These are phyloP conservation scores for Chiloscyllium punctatum DNA, from an alignment of 2,797 vertebrate species.

Conservation along the genomic window DNA sequence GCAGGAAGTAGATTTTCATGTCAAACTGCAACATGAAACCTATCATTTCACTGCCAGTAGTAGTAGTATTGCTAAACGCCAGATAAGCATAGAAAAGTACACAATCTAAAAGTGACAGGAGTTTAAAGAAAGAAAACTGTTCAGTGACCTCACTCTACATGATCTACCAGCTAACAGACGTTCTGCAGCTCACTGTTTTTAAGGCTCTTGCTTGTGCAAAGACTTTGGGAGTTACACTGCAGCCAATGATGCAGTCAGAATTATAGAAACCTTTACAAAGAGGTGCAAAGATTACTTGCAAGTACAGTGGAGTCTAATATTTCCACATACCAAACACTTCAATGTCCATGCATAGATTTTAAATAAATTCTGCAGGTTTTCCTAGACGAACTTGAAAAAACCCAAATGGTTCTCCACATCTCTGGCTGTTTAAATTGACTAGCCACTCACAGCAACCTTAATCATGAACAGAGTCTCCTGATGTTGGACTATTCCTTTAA, in stretches of 20 bases:
- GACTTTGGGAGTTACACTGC: background rate
- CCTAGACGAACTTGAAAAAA: background rate
- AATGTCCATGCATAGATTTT: background rate
- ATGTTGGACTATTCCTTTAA: background rate
- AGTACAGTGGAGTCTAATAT: background rate
- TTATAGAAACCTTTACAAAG: background rate
- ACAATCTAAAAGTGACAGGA: background rate
- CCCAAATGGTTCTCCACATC: no score
- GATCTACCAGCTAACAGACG: background rate
- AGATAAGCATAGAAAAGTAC: background rate
- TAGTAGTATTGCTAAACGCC: background rate
- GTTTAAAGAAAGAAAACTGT: background rate
- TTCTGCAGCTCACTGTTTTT: background rate
- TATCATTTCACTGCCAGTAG: slow-evolving; percentile 15
- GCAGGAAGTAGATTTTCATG: slow-evolving; percentile 30
- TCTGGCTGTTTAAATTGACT: background rate
- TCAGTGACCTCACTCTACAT: background rate
- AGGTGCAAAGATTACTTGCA: background rate
- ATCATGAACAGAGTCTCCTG: background rate
- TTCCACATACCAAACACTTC: background rate
- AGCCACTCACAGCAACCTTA: no score
- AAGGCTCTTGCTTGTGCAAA: background rate
- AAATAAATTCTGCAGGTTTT: background rate
- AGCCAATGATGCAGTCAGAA: background rate
- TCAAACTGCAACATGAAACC: background rate